Conservation (phyloP, 2,113 vertebrate genomes). For the Rhineura floridana region DNA sequence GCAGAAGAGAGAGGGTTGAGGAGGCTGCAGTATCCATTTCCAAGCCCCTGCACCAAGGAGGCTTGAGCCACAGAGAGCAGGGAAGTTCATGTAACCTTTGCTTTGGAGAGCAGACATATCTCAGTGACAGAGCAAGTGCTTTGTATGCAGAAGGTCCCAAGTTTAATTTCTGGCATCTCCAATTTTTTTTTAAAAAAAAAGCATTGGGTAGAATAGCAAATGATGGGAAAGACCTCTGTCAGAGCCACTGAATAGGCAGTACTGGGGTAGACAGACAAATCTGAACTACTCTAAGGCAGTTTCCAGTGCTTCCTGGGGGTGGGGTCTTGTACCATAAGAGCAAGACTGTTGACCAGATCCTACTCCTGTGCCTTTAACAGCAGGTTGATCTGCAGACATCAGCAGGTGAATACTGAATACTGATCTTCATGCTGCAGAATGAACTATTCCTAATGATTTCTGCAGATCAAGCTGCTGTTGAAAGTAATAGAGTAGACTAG, state of each 20-base stretch:
- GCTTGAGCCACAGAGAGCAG: background rate
- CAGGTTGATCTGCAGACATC: background rate
- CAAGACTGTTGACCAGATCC: background rate
- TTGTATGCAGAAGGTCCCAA: background rate
- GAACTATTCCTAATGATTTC: background rate
- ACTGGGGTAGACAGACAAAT: too few species aligned
- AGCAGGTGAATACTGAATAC: background rate
- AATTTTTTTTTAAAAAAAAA: too few species aligned
- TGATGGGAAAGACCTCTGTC: background rate
- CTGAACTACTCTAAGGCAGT: background rate
- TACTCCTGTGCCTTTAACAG: background rate
- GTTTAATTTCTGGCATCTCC: background rate
- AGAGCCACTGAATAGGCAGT: background rate
- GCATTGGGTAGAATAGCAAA: background rate
- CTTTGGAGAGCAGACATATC: background rate
- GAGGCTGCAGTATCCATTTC: background rate
- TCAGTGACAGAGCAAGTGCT: background rate
- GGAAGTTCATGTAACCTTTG: background rate
- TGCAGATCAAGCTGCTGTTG: background rate
- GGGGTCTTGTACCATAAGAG: background rate
- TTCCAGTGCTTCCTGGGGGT: background rate
- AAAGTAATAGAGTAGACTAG: background rate
- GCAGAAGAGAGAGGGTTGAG: background rate
- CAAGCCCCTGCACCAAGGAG: background rate
- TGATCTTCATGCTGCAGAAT: background rate